Conservation (phyloP, 53 echinoderm and acorn worm genomes). For the Paracentrotus lividus region DNA sequence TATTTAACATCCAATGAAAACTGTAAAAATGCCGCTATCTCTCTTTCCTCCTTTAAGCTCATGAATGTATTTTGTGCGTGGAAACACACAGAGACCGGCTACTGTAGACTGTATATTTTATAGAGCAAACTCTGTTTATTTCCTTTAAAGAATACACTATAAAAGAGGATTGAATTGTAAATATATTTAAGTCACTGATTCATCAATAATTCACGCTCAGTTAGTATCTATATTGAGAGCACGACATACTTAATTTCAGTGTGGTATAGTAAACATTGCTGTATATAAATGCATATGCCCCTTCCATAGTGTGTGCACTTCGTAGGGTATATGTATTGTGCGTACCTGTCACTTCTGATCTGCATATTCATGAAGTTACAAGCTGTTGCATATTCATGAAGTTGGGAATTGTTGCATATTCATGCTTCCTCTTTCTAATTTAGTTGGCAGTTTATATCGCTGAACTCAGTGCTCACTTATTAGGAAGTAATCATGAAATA, state of each 20-base stretch:
- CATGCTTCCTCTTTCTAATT: slow-evolving; percentile 9
- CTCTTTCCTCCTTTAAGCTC: background rate
- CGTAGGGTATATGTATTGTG: background rate
- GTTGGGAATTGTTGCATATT: slow-evolving; percentile 16
- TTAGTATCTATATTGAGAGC: background rate
- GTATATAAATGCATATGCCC: slow-evolving; percentile 11
- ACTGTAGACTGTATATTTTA: slow-evolving; percentile 15
- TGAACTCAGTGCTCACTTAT: background rate
- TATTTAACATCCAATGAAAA: slow-evolving; percentile 26
- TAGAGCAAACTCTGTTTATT: slow-evolving; percentile 1
- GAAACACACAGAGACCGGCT: background rate
- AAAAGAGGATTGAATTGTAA: slow-evolving; percentile 6
- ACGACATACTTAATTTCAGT: slow-evolving; percentile 19
- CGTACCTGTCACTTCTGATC: background rate
- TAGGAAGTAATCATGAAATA: background rate
- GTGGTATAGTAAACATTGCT: background rate
- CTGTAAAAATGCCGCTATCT: background rate
- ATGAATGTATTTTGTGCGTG: background rate
- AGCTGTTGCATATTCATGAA: slow-evolving; percentile 37
- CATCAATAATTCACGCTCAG: slow-evolving; percentile 3
- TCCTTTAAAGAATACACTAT: background rate
- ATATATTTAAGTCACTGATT: slow-evolving; percentile 44
- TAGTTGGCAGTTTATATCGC: background rate
- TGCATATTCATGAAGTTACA: background rate
- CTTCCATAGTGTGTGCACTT: background rate